Conservation (phyloP, 1,140 invertebrate species). For the Magallana ariakensis region DNA sequence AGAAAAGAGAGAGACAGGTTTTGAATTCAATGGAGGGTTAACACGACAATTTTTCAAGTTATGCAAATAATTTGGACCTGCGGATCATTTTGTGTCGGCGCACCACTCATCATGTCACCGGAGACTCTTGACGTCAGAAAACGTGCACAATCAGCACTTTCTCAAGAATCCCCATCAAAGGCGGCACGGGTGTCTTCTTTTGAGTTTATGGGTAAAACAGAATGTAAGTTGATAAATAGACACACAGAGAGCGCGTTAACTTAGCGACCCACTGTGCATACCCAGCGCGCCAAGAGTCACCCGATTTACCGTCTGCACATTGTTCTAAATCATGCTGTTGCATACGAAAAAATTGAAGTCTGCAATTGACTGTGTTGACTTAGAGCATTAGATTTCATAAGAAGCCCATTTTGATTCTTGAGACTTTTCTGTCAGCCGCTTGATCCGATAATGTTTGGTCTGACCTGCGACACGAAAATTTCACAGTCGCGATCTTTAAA, state of each 20-base stretch:
- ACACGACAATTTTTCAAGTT: too few species aligned
- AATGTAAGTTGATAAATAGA: constrained; percentile 7
- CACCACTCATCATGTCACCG: not conserved
- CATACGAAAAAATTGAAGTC: not conserved
- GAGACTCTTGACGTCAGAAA: not conserved
- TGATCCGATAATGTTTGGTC: constrained; percentile 11
- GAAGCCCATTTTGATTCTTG: not conserved
- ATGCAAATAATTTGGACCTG: too few species aligned
- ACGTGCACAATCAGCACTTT: constrained; percentile 23
- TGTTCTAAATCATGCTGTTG: constrained; percentile 36
- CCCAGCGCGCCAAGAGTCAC: not conserved
- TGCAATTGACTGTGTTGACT: constrained; percentile 24
- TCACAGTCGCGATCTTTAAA: not conserved
- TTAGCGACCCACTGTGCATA: constrained; percentile 18
- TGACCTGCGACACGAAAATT: constrained; percentile 1
- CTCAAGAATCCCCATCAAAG: not conserved
- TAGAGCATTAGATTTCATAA: constrained; percentile 31
- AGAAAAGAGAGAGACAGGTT: too few species aligned
- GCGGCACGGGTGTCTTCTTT: constrained; percentile 21
- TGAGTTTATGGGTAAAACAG: not conserved
- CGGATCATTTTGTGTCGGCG: too few species aligned
- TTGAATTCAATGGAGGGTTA: too few species aligned
- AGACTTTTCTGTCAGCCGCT: not conserved
- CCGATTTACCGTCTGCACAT: constrained; percentile 7
- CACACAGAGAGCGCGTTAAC: constrained; percentile 19